These are phyloP conservation scores for Vulpes lagopus DNA, from an alignment of 2,113 vertebrate species.

Conservation along the genomic window DNA sequence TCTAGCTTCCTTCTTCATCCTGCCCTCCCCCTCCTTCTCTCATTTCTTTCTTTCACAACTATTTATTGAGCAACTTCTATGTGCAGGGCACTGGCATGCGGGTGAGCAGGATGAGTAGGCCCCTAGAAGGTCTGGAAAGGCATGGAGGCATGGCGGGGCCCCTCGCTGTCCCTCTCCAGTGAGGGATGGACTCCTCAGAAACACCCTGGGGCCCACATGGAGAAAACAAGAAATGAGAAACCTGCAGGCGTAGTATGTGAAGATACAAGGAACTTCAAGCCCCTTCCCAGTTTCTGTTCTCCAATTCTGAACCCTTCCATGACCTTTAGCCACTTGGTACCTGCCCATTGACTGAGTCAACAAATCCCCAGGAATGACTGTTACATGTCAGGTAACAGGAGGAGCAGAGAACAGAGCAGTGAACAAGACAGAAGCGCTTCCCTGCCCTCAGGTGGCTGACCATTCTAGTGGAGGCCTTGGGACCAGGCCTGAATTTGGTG, in stretches of 20 bases:
- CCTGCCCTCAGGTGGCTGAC: not conserved
- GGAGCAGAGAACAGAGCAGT: not conserved
- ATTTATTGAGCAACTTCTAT: not conserved
- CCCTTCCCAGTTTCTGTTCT: slow-evolving; percentile 1
- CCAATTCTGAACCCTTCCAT: not conserved
- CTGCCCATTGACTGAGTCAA: not conserved
- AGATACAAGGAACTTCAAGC: not conserved
- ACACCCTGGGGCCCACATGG: not conserved
- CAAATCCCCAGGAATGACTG: not conserved
- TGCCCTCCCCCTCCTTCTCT: not conserved
- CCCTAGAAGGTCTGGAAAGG: not conserved
- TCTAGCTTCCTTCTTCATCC: not conserved
- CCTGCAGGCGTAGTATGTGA: not conserved
- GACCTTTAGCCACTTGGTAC: not conserved
- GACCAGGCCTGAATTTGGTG: not conserved
- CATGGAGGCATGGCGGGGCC: not conserved
- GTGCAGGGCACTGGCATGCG: not conserved
- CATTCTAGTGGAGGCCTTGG: not conserved
- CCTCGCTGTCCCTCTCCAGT: no score
- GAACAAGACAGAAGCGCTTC: not conserved
- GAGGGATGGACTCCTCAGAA: not conserved
- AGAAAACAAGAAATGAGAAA: not conserved
- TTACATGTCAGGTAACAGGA: not conserved
- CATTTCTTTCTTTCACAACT: not conserved
- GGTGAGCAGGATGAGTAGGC: not conserved